These are phyloP conservation scores for Zapus hudsonius DNA, from an alignment of 2,113 vertebrate species.

Conservation along the genomic window DNA sequence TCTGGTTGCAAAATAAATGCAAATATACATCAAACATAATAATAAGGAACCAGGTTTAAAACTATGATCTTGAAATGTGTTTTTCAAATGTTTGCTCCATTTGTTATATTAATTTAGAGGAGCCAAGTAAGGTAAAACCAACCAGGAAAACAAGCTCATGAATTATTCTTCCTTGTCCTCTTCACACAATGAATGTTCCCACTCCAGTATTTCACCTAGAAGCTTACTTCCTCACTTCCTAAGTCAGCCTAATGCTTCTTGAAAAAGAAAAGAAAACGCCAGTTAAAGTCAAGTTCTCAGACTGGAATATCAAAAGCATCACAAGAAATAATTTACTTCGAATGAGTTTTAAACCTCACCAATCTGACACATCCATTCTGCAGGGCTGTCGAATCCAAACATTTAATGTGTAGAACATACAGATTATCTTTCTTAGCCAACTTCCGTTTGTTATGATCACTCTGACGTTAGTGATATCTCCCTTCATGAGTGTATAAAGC, in stretches of 20 bases:
- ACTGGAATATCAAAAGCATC: conserved; percentile 30
- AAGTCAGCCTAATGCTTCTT: background rate
- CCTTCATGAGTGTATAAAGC: conserved; percentile 37
- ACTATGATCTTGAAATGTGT: background rate
- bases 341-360: background rate
- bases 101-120: background rate
- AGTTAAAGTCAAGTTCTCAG: conserved; percentile 3
- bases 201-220: background rate
- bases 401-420: conserved; percentile 61
- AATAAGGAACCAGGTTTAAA: background rate
- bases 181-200: rapidly evolving
- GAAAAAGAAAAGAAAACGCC: background rate
- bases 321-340: conserved; percentile 35
- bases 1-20: background rate
- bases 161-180: background rate
- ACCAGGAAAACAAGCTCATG: background rate
- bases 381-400: conserved; percentile 55
- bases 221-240: background rate
- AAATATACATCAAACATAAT: background rate
- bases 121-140: background rate
- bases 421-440: conserved; percentile 53
- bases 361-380: conserved; percentile 9
- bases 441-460: conserved; percentile 56
- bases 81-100: background rate
- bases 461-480: conserved; percentile 56